Evolutionary conservation across 2,888 invertebrate species (phyloP).

Genomic region (Margaritifera margaritifera): DNA sequence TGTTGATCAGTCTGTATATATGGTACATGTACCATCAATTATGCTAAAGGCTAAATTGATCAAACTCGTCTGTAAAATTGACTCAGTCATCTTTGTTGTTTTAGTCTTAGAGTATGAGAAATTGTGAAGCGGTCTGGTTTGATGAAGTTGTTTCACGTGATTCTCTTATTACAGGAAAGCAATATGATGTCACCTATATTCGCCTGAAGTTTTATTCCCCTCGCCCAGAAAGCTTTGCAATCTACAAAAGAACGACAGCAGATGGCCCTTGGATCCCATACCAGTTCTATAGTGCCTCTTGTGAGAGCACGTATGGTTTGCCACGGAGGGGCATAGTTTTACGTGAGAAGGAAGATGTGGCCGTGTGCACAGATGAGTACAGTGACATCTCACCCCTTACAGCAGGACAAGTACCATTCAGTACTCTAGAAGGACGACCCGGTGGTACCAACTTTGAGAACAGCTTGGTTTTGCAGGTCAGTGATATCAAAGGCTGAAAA

Average conservation of each 20-base stretch:
- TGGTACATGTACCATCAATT: no score
- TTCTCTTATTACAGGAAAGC: conserved; percentile 82
- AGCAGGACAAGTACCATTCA: conserved; percentile 95
- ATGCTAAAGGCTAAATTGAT: background rate
- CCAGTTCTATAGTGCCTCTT: conserved; percentile 84
- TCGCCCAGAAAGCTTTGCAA: conserved; percentile 96
- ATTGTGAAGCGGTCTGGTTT: background rate
- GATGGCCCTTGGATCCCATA: conserved; percentile 80
- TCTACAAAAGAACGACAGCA: conserved; percentile 85
- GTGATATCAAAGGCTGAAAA: conserved; percentile 10
- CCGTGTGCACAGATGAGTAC: conserved; percentile 98
- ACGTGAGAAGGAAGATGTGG: conserved; percentile 88
- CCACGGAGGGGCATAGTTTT: conserved; percentile 77
- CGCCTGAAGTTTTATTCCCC: conserved; percentile 95
- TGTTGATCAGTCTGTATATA: no score
- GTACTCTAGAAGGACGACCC: conserved; percentile 94
- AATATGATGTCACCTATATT: conserved; percentile 97
- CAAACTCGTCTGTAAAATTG: background rate
- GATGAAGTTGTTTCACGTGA: conserved; percentile 4
- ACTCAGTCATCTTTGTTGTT: no score
- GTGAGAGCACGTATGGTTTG: conserved; percentile 90
- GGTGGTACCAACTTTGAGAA: conserved; percentile 93
- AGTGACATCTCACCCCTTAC: conserved; percentile 97
- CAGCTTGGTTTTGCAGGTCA: conserved; percentile 90
- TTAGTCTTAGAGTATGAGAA: background rate